These are phyloP conservation scores for Saiga tatarica DNA, from an alignment of 2,113 vertebrate genomes.

Conservation along the genomic window DNA sequence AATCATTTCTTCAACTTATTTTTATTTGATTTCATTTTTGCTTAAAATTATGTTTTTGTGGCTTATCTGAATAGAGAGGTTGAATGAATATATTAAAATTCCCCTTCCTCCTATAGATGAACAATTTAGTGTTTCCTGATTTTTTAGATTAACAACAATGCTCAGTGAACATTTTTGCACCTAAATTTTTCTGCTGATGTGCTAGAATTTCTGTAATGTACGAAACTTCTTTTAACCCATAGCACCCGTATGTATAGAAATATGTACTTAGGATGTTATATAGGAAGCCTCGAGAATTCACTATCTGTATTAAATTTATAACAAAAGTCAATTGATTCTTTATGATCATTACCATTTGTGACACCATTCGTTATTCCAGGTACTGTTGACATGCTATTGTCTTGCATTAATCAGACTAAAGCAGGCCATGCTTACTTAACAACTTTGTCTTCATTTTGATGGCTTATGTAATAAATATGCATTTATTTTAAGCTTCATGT, in stretches of 20 bases:
- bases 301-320: constrained; percentile 2
- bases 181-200: background rate
- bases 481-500: constrained; percentile 22
- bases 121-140: background rate
- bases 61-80: background rate
- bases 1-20: background rate
- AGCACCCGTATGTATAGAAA: background rate
- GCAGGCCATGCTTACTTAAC: background rate
- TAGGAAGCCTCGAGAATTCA: background rate
- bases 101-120: background rate
- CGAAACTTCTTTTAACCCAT: background rate
- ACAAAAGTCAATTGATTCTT: background rate
- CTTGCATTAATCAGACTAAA: background rate
- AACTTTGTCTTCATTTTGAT: background rate
- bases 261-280: background rate
- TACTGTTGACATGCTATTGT: background rate
- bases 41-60: background rate
- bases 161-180: background rate
- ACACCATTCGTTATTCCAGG: background rate
- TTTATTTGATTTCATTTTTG: constrained; percentile 17
- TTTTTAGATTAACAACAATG: background rate
- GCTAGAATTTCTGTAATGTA: background rate
- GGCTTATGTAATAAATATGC: background rate
- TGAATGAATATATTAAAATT: background rate
- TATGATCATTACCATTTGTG: background rate